Base-by-base conservation (phyloP, 2,888 invertebrate genomes). In the Drosophila fungiperda region DNA sequence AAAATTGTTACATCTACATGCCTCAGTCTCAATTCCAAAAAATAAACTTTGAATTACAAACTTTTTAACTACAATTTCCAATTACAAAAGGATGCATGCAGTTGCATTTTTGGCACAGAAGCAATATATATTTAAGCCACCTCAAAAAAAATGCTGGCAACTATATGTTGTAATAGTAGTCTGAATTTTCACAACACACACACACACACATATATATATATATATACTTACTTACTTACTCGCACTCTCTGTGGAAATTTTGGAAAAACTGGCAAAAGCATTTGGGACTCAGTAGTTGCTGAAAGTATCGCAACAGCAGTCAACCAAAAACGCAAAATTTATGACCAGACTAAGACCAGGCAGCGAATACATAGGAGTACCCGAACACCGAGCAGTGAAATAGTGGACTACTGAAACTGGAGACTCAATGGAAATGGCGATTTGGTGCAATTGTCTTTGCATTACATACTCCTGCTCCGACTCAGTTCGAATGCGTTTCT, bases 31-130 rank as follows among this genome's bases (percentile, higher is more conserved):
- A 72, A 78, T 75, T 85, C 85, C n/a, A 15, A 79, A 82, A 85
- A 78, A 68, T 74, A 76, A 89, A 89, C 90, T 79, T 87, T 84
- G 73, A 67, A 77, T 74, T 76, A 78, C 68, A 68, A 89, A 86
- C 69, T 89, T 86, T 85, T 76, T 68, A 78, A 85, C 85, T 89
- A 71, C 83, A 87, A 89, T 85, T 88, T 90, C 86, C 88, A 90
- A 86, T 90, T 86, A 88, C 89, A 85, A 74, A 68, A 68, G 65
- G 73, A 66, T 55, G 32, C 42, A 45, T 60, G 26, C 67, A 61
- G 53, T 72, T 68, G 68, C 55, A 80, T 67, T 71, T 66, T 61
- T 49, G 53, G 23, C 63, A 42, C 57, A 29, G 12, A 4, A 15
- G 50, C 50, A 38, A 40, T 60, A 61, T 42, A 68, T 55, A 48